Percentiles rank a stretch among this genome's conserved stretches.
Evolutionary conservation across 1,140 invertebrate genomes (phyloP).

Genomic region (Pseudomyrmex gracilis): DNA sequence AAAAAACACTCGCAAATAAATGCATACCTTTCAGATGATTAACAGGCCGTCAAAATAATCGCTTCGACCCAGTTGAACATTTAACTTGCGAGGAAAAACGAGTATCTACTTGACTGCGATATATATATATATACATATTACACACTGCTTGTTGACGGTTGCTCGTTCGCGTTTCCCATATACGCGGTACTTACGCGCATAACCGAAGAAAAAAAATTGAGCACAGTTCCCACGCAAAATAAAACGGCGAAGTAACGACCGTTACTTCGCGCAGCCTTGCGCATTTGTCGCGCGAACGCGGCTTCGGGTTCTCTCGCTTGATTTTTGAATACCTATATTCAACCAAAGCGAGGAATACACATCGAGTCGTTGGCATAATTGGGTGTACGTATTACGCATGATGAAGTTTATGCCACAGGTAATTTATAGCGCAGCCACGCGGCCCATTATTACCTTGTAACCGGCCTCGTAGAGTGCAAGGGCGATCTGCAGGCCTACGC

Average conservation of each 20-base stretch:
- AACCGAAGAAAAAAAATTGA: conserved; percentile 8
- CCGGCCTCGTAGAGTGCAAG: conserved; percentile 81
- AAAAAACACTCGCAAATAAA: background rate
- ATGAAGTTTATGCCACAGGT: conserved; percentile 35
- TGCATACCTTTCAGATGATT: too few species aligned
- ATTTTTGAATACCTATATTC: conserved; percentile 58
- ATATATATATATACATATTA: too few species aligned
- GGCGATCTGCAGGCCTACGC: conserved; percentile 89
- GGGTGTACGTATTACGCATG: conserved; percentile 1
- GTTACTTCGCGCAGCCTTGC: conserved; percentile 35
- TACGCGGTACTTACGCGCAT: background rate
- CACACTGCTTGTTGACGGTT: background rate
- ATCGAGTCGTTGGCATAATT: conserved; percentile 30
- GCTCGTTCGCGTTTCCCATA: conserved; percentile 20
- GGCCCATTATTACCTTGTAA: conserved; percentile 79
- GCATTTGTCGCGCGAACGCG: background rate
- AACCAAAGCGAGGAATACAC: background rate
- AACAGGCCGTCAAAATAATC: background rate
- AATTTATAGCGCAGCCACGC: conserved; percentile 24
- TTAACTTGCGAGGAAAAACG: conserved; percentile 1
- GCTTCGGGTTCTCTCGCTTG: background rate
- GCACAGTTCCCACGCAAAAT: conserved; percentile 43
- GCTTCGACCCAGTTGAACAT: background rate
- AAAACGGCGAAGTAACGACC: conserved; percentile 25
- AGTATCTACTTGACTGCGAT: too few species aligned